These are phyloP conservation scores for Neoarius graeffei DNA, from an alignment of 2,113 vertebrate species.

Conservation along the genomic window DNA sequence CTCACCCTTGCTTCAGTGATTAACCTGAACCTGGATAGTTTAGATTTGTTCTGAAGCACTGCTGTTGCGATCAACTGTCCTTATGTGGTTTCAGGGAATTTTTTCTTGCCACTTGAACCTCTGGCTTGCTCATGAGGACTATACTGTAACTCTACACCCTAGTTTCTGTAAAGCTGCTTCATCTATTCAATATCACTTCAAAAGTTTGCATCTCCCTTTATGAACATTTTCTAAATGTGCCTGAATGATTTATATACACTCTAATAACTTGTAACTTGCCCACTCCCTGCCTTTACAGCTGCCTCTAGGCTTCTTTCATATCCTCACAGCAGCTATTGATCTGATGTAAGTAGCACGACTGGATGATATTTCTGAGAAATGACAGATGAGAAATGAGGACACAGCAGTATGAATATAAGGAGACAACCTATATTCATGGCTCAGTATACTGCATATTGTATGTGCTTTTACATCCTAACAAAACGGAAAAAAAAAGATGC, in stretches of 20 bases:
- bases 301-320: not conserved
- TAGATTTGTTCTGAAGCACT: not conserved
- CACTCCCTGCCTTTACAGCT: not conserved
- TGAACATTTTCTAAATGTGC: too few relatives aligned
- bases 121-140: not conserved
- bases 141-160: too few relatives aligned
- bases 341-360: conserved; percentile 6
- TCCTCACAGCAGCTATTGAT: conserved; percentile 13
- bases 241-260: conserved; percentile 13
- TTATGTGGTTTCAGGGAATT: not conserved
- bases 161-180: not conserved
- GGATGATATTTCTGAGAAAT: conserved; percentile 3
- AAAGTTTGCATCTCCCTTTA: not conserved
- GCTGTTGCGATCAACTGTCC: not conserved
- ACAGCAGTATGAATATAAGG: not conserved
- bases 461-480: not conserved
- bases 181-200: not conserved
- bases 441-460: not conserved
- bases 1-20: not conserved
- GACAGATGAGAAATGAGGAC: conserved; percentile 10
- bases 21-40: not conserved
- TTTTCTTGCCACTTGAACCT: not conserved
- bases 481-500: not conserved
- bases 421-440: not conserved
- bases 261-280: not conserved